Evolutionary conservation across 2,888 invertebrate genomes (phyloP).

Genomic region (Sicus ferrugineus): DNA sequence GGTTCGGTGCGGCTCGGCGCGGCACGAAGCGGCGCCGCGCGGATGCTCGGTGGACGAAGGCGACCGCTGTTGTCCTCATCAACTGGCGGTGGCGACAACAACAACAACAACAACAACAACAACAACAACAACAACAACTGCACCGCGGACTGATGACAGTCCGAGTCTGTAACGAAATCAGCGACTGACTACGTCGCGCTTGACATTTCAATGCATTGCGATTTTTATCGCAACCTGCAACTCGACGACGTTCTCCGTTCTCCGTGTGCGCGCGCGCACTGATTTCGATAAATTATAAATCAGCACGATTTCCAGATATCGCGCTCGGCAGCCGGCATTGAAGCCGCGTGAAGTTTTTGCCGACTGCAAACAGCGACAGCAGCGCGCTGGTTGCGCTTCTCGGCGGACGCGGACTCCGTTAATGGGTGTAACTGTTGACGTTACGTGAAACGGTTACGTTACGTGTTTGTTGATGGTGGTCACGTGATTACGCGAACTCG

Average conservation of each 20-base stretch:
- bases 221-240: conserved; percentile 52
- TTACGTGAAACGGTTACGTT: conserved; percentile 7
- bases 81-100: conserved; percentile 26
- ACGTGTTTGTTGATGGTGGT: background rate
- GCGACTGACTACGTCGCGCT: conserved; percentile 43
- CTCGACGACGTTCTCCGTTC: background rate
- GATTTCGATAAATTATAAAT: conserved; percentile 53
- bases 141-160: background rate
- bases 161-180: background rate
- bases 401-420: conserved; percentile 1
- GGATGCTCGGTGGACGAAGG: conserved; percentile 25
- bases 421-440: conserved; percentile 28
- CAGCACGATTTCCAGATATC: conserved; percentile 32
- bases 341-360: background rate
- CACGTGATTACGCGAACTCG: background rate
- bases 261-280: conserved; percentile 45
- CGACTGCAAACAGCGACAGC: background rate
- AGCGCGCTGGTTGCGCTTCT: background rate
- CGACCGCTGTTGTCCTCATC: conserved; percentile 43
- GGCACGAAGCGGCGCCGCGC: too few relatives aligned
- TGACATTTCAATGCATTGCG: conserved; percentile 62
- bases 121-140: background rate
- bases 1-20: background rate
- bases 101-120: background rate
- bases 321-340: background rate